phyloP scores from a whole-genome alignment of 2,113 vertebrate species.

The Fulica atra region DNA sequence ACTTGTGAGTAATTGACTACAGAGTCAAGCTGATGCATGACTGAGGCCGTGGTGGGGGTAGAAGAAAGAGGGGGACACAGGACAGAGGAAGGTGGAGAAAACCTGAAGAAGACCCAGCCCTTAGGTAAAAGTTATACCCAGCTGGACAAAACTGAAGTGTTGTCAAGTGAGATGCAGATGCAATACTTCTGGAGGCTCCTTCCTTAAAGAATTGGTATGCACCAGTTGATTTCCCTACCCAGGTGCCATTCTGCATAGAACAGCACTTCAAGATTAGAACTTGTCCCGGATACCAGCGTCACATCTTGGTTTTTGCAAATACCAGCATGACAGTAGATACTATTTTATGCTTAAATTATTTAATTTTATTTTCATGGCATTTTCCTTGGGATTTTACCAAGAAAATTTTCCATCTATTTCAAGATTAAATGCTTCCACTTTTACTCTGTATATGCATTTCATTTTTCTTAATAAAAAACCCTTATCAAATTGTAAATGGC shows the following conservation, averaged over 20 bases:
- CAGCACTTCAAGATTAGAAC: background rate
- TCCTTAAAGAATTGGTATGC: background rate
- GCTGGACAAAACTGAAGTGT: background rate
- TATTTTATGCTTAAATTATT: background rate
- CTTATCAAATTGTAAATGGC: background rate
- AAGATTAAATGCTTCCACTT: background rate
- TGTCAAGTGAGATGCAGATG: background rate
- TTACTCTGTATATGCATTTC: background rate
- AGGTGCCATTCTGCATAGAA: background rate
- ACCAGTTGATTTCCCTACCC: background rate
- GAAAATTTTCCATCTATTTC: background rate
- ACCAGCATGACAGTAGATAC: background rate
- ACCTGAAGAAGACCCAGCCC: background rate
- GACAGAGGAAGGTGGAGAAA: background rate
- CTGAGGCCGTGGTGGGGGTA: background rate
- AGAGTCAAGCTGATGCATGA: background rate
- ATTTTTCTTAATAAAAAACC: background rate
- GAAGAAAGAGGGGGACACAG: background rate
- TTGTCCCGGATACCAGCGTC: background rate
- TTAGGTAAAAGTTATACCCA: accelerated
- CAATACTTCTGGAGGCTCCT: background rate
- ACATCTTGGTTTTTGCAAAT: background rate
- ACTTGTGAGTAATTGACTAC: background rate
- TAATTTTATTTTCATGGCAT: background rate
- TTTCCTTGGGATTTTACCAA: background rate